Conservation (phyloP, 2,888 invertebrate species). For the Sphecodes monilicornis region DNA sequence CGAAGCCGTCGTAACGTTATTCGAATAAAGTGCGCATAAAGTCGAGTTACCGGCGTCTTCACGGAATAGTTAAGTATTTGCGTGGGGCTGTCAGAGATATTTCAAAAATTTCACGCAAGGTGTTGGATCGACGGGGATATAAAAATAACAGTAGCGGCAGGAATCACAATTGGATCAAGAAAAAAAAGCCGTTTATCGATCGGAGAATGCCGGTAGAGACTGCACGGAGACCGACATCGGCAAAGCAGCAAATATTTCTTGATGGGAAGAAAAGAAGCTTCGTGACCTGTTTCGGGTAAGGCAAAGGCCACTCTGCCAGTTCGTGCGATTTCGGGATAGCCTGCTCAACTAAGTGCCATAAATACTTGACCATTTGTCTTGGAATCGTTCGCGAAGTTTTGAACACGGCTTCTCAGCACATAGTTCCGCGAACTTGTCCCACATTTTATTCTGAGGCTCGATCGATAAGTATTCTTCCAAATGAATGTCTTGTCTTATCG, state of each 20-base stretch:
- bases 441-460: background rate
- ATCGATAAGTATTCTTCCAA: background rate
- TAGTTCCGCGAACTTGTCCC: background rate
- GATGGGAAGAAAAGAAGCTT: background rate
- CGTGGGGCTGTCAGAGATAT: background rate
- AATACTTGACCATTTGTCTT: background rate
- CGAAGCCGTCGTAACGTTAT: background rate
- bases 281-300: background rate
- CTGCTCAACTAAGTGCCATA: background rate
- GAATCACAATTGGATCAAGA: background rate
- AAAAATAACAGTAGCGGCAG: background rate
- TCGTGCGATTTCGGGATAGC: background rate
- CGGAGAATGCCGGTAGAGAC: background rate
- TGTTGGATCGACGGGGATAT: background rate
- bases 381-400: background rate
- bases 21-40: conserved; percentile 3
- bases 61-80: background rate
- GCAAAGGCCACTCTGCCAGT: background rate
- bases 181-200: background rate
- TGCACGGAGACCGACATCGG: background rate
- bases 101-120: background rate
- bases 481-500: background rate
- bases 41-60: background rate
- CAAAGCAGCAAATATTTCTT: background rate
- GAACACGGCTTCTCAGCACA: background rate